Percentiles rank a stretch among this genome's conserved stretches.
Conservation (phyloP, 2,113 vertebrate species). For the Ancistrus triradiatus region DNA sequence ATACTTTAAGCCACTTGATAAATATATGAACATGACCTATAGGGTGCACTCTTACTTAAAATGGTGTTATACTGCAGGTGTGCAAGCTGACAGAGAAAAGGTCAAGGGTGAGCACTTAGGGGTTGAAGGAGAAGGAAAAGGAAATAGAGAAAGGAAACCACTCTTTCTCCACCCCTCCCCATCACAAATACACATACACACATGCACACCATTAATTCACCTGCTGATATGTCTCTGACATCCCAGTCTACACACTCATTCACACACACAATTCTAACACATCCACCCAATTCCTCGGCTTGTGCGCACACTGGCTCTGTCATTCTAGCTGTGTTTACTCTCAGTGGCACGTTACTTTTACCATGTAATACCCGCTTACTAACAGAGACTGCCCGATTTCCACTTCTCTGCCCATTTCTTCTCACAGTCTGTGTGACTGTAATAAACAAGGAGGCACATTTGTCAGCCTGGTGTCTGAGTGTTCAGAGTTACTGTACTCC, state of each 20-base stretch:
- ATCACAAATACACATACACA: neutral
- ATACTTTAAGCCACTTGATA: too few species aligned
- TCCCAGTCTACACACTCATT: neutral
- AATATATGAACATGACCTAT: too few species aligned
- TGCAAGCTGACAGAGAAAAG: conserved; percentile 13
- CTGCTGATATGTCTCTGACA: neutral
- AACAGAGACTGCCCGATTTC: conserved; percentile 38
- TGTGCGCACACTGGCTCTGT: conserved; percentile 2
- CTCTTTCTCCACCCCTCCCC: neutral
- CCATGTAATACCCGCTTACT: conserved; percentile 30
- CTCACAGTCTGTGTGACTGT: neutral
- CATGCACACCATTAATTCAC: neutral
- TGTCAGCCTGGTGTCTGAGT: neutral
- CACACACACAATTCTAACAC: conserved; percentile 20
- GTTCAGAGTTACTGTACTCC: neutral
- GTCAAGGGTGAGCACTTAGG: conserved; percentile 2
- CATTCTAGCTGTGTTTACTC: conserved; percentile 36
- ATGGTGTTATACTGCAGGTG: conserved; percentile 20
- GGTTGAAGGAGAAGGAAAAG: conserved; percentile 5
- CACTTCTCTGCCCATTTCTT: conserved; percentile 17
- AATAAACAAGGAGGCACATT: neutral
- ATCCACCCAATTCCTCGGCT: neutral
- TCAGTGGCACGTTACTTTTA: conserved; percentile 45
- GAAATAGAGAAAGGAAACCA: conserved; percentile 21
- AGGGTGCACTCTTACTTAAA: too few species aligned